phyloP scores from a whole-genome alignment of 2,113 vertebrate species.

The Vidua macroura region DNA sequence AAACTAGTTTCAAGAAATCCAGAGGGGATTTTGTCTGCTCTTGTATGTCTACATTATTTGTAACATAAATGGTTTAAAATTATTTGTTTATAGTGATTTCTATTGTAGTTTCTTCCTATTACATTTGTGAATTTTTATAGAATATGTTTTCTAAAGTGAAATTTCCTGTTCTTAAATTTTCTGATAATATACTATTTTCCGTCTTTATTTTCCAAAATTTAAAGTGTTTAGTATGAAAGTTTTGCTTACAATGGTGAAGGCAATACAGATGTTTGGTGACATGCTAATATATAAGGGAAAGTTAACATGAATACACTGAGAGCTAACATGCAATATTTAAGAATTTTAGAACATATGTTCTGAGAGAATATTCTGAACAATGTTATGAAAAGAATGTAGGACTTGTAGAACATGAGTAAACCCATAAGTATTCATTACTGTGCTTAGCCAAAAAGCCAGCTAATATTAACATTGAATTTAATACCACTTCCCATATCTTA shows the following conservation, averaged over 20 bases:
- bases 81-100: neutral
- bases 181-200: neutral
- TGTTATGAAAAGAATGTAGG: neutral
- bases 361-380: neutral
- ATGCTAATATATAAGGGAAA: neutral
- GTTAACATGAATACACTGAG: neutral
- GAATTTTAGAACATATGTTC: neutral
- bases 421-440: rapidly evolving
- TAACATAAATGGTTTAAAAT: neutral
- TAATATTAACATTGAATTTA: neutral
- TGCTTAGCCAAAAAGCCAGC: neutral
- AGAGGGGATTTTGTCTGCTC: neutral
- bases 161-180: neutral
- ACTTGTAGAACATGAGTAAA: neutral
- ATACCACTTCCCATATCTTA: neutral
- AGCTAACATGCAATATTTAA: neutral
- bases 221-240: neutral
- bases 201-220: neutral
- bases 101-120: neutral
- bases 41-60: neutral
- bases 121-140: neutral
- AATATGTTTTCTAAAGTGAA: neutral
- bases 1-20: neutral
- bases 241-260: neutral
- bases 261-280: neutral